phyloP scores from a whole-genome alignment of 53 echinoderm and acorn worm species.

The Echinometra lucunter region DNA sequence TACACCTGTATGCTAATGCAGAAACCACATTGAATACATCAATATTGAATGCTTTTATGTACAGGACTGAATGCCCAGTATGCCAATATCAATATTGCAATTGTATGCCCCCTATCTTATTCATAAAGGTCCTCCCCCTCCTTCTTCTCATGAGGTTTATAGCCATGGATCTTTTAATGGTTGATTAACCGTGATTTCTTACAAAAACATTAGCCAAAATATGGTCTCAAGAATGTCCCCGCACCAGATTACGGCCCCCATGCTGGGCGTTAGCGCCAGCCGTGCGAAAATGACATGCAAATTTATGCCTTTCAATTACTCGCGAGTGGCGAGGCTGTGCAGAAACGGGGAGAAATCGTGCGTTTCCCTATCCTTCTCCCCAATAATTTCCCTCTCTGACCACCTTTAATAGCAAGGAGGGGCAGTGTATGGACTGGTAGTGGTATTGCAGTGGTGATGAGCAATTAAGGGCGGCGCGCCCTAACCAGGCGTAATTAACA shows the following conservation, averaged over 20 bases:
- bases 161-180: not conserved
- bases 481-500: constrained; percentile 71
- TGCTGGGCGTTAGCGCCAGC: constrained; percentile 4
- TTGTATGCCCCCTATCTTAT: constrained; percentile 41
- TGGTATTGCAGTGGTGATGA: constrained; percentile 36
- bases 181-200: constrained; percentile 38
- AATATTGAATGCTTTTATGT: not conserved
- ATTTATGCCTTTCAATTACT: constrained; percentile 39
- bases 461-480: constrained; percentile 65
- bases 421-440: not conserved
- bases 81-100: not conserved
- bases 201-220: constrained; percentile 4
- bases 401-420: not conserved
- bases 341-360: constrained; percentile 3
- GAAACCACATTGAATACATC: constrained; percentile 20
- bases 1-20: constrained; percentile 41
- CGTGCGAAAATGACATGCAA: constrained; percentile 44
- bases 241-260: constrained; percentile 29
- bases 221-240: not conserved
- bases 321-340: not conserved
- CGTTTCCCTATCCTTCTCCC: not conserved
- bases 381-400: not conserved
- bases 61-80: not conserved
- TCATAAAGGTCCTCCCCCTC: not conserved
- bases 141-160: constrained; percentile 27